Evolutionary conservation across 2,797 vertebrate genomes (phyloP), one percentile per base, ranked within the genome.

Genomic region (Melanotaenia boesemani): DNA sequence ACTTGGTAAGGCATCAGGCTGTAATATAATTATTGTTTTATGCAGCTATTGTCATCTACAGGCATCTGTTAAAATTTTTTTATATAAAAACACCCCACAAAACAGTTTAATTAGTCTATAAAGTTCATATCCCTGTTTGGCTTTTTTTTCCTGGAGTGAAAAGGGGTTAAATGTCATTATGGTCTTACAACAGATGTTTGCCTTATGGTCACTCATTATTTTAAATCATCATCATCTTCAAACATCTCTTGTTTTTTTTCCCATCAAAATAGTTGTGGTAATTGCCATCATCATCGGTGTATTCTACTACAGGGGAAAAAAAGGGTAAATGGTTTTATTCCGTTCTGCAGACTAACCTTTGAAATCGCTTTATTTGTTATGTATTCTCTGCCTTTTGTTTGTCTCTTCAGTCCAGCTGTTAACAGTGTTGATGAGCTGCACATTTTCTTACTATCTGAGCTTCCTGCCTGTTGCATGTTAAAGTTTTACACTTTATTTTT

Each of bases 271-370:
- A 75, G 30, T 15, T 12, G 0, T 26, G 24, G 0, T 5, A 1
- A 15, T 37, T 8, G 44, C 0, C 18, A 1, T 4, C 44, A 48
- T 48, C 18, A 0, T 8, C 18, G 18, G 2, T 9, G 44, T 1
- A 1, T 1, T 0, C 18, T 15, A 3, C 0, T 22, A 0, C 13
- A 64, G 26, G 54, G 70, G 57, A n/a, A 77, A 0, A 18, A 4
- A 1, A 32, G 0, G 85, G 88, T 89, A 91, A 91, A 62, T 4
- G 34, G 18, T 60, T 71, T 78, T 36, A 64, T 75, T 79, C 0
- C 30, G 1, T 13, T 72, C 4, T 56, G 37, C 18, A 41, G 39
- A 77, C 68, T 84, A 83, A 80, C 60, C 26, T 6, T 16, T 11
- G 0, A 16, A 26, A 55, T 1, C 12, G 7, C 41, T 67, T 34